A percentile compares a stretch with the other conserved stretches of the same genome.
These are phyloP conservation scores for Cataglyphis hispanica DNA, from an alignment of 1,140 invertebrate genomes.

Conservation along the genomic window DNA sequence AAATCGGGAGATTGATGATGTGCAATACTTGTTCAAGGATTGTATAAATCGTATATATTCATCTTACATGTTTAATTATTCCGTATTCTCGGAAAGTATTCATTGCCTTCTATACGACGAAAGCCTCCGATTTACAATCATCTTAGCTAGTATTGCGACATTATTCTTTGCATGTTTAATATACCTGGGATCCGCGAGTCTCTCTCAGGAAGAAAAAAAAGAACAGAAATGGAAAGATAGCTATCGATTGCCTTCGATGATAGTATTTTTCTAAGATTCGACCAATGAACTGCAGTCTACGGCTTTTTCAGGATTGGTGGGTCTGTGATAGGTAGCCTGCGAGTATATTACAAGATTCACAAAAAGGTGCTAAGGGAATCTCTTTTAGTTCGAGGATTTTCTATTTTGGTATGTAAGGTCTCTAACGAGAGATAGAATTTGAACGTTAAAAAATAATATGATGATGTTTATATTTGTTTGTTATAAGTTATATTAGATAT, in stretches of 20 bases:
- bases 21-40: conserved; percentile 48
- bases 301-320: conserved; percentile 74
- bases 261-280: conserved; percentile 77
- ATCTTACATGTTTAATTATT: conserved; percentile 29
- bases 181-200: conserved; percentile 8
- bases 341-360: conserved; percentile 71
- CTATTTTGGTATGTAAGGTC: conserved; percentile 71
- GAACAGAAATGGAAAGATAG: conserved; percentile 20
- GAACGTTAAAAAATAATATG: conserved; percentile 27
- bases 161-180: neutral
- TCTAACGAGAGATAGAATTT: conserved; percentile 49
- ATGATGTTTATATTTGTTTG: conserved; percentile 36
- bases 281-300: conserved; percentile 68
- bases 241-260: conserved; percentile 58
- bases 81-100: conserved; percentile 46
- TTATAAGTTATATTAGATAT: conserved; percentile 32
- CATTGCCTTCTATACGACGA: conserved; percentile 51
- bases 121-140: conserved; percentile 43
- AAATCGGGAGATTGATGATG: conserved; percentile 28
- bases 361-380: conserved; percentile 75
- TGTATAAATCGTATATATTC: conserved; percentile 15
- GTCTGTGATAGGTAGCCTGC: conserved; percentile 79
- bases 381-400: conserved; percentile 69
- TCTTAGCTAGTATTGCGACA: conserved; percentile 48
- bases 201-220: conserved; percentile 56